Base-by-base conservation (phyloP, 2,797 vertebrate species). In the Pitangus sulphuratus region DNA sequence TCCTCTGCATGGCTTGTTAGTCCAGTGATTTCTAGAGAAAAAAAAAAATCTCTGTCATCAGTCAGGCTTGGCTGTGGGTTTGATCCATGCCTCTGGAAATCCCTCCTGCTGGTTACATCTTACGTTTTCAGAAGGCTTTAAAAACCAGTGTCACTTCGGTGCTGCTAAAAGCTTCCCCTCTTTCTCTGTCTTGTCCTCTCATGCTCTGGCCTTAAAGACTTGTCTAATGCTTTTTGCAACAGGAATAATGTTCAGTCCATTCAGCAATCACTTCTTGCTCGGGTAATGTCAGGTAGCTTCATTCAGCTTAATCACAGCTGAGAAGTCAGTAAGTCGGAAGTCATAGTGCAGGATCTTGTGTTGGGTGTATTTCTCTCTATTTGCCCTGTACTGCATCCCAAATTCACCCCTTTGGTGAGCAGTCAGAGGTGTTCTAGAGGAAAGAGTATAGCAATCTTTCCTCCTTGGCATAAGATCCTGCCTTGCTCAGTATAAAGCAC, bases 1-100 rank as follows among this genome's bases (percentile, higher is more conserved):
- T 77, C 25, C 8, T 80, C 40, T 64, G 6, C 33, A 51, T 21
- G 11, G 8, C 12, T 75, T 89, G 20, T 28, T 61, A 79, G 9
- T 75, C 31, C 30, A n/a, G 17, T 28, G n/a, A 44, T 69, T 86
- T 88, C 37, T 50, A 69, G 24, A 35, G n/a, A 3, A n/a, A 40
- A 39, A 39, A 30, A 37, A 9, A 11, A 12, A 15, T 3, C 0
- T 15, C 15, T 79, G 33, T 68, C 31, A 39, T 50, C 0, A 0
- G 20, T 79, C 58, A 53, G 28, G 17, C 31, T 79, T 47, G 10
- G 40, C 21, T 90, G 25, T 64, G 37, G 15, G 4, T 64, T 92
- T 90, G 48, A 78, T 53, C 40, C 13, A 5, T 47, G n/a, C 19
- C 60, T 86, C 80, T 44, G 39, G 25, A 84, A 68, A 88, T 56